Evolutionary conservation across 2,888 invertebrate species (phyloP).

Genomic region (Calephelis perditalis): DNA sequence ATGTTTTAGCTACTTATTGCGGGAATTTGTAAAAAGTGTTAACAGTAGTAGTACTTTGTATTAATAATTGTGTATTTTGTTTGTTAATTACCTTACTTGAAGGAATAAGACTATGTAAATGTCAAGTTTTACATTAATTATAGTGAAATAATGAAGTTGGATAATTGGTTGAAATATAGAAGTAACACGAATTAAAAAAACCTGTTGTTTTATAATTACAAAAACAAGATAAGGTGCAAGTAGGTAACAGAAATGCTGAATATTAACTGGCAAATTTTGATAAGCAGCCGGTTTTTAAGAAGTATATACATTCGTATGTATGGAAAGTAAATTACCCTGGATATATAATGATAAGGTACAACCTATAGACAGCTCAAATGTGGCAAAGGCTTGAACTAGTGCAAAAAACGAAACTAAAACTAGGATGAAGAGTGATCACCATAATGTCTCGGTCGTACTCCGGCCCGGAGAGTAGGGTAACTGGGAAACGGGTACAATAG

Average conservation of each 20-base stretch:
- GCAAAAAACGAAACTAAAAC: too few relatives aligned
- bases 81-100: background rate
- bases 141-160: background rate
- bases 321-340: too few relatives aligned
- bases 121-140: background rate
- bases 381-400: slow-evolving; percentile 21
- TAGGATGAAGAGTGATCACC: too few relatives aligned
- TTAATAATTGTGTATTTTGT: background rate
- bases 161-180: background rate
- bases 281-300: slow-evolving; percentile 7
- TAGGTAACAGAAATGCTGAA: background rate
- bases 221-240: background rate
- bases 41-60: background rate
- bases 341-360: slow-evolving; percentile 7
- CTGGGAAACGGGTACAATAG: too few relatives aligned
- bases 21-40: background rate
- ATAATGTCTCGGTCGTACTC: too few relatives aligned
- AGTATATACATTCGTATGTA: too few relatives aligned
- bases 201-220: background rate
- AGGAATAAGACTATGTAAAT: background rate
- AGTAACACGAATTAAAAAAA: slow-evolving; percentile 1
- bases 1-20: background rate
- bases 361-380: slow-evolving; percentile 48
- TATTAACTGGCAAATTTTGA: background rate
- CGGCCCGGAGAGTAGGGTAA: too few relatives aligned